These are phyloP conservation scores for Archaeoteleia sp. DNA, from an alignment of 2,888 invertebrate species.

Conservation along the genomic window DNA sequence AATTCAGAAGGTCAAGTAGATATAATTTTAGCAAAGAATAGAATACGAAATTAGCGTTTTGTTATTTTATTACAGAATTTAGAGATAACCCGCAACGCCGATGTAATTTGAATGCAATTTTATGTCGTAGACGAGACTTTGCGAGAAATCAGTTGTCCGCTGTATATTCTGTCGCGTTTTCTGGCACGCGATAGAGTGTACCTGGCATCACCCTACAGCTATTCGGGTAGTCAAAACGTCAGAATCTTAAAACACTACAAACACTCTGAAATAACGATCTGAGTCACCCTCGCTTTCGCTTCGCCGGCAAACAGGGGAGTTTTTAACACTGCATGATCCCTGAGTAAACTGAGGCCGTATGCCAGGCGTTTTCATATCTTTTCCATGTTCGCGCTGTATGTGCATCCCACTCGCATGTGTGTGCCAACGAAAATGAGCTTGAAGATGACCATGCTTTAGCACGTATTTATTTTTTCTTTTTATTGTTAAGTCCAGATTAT, in stretches of 20 bases:
- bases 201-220: conserved; percentile 51
- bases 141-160: conserved; percentile 4
- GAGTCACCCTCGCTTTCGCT: conserved; percentile 66
- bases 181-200: conserved; percentile 50
- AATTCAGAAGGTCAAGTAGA: too few species aligned
- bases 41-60: too few species aligned
- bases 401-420: conserved; percentile 29
- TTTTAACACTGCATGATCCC: conserved; percentile 75
- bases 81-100: conserved; percentile 2
- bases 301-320: conserved; percentile 73
- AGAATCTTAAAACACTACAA: conserved; percentile 74
- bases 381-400: conserved; percentile 44
- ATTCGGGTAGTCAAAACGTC: conserved; percentile 73
- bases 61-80: too few species aligned
- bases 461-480: conserved; percentile 23
- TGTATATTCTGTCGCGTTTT: conserved; percentile 28
- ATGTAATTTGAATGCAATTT: conserved; percentile 6
- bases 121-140: neutral
- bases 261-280: conserved; percentile 74
- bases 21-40: too few species aligned
- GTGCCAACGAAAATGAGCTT: conserved; percentile 36
- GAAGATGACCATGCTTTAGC: conserved; percentile 45
- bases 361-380: conserved; percentile 57
- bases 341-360: conserved; percentile 70
- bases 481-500: conserved; percentile 12